Conservation (phyloP, 2,888 invertebrate genomes). For the Hermaeophaga mercurialis region DNA sequence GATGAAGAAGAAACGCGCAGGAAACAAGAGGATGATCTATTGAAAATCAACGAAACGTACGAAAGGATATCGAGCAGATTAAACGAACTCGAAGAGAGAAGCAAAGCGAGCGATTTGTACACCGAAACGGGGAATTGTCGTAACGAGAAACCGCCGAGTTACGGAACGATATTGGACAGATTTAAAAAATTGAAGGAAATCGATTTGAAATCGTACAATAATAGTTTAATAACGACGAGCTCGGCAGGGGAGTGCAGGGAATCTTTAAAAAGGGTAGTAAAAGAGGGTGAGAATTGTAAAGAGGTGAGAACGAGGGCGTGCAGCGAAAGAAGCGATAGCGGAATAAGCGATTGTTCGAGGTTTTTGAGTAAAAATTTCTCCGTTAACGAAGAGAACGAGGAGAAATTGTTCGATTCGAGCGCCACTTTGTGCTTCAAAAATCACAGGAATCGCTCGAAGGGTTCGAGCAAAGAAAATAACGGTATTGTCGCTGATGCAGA, state of each 20-base stretch:
- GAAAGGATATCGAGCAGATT: conserved; percentile 1
- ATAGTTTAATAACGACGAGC: background rate
- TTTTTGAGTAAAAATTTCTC: conserved; percentile 51
- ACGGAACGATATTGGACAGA: background rate
- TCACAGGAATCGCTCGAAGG: conserved; percentile 8
- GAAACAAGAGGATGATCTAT: background rate
- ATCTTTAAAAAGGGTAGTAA: background rate
- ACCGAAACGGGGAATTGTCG: background rate
- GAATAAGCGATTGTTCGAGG: conserved; percentile 63
- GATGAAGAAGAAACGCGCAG: background rate
- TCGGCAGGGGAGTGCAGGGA: background rate
- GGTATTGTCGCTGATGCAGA: background rate
- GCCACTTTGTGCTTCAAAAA: conserved; percentile 28
- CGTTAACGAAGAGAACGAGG: conserved; percentile 50
- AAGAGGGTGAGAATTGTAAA: conserved; percentile 33
- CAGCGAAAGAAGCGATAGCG: conserved; percentile 63
- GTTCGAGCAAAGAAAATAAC: background rate
- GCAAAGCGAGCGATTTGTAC: no score
- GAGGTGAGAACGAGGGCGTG: conserved; percentile 50
- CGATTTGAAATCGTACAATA: conserved; percentile 33
- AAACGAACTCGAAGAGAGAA: conserved; percentile 2
- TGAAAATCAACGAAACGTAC: conserved; percentile 15
- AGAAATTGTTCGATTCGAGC: conserved; percentile 17
- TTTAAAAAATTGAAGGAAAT: conserved; percentile 41
- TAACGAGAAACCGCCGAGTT: background rate